Conservation (phyloP, 2,113 vertebrate species). For the Acrocephalus arundinaceus region DNA sequence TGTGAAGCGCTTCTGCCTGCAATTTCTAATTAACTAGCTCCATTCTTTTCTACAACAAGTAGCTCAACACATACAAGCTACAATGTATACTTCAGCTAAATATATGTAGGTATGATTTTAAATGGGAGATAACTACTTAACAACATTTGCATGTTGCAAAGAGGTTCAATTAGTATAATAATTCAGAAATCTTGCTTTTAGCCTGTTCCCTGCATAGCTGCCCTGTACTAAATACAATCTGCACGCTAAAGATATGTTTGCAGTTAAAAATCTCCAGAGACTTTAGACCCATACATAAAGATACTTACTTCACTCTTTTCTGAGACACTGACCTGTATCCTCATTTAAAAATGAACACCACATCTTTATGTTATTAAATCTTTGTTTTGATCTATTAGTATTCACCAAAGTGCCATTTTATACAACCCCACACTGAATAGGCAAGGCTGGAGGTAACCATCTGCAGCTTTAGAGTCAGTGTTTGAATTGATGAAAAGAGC, state of each 20-base stretch:
- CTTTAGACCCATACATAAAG: conserved; percentile 77
- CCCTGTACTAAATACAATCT: conserved; percentile 53
- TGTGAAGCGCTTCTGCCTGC: conserved; percentile 26
- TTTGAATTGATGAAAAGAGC: conserved; percentile 85
- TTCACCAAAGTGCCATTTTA: conserved; percentile 83
- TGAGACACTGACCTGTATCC: conserved; percentile 79
- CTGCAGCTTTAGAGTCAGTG: conserved; percentile 78
- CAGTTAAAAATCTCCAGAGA: conserved; percentile 73
- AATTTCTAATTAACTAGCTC: conserved; percentile 58
- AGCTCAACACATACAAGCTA: neutral
- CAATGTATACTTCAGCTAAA: conserved; percentile 14
- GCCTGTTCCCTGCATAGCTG: conserved; percentile 45
- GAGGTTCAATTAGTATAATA: conserved; percentile 14
- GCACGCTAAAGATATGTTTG: conserved; percentile 67
- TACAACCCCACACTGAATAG: conserved; percentile 74
- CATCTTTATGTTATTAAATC: conserved; percentile 83
- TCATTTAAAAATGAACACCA: conserved; percentile 78
- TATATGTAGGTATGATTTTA: conserved; percentile 28
- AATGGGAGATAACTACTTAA: conserved; percentile 37
- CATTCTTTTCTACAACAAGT: conserved; percentile 25
- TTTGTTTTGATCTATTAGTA: conserved; percentile 85
- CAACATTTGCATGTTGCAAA: conserved; percentile 20
- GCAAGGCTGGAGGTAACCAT: conserved; percentile 82
- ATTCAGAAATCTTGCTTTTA: conserved; percentile 46
- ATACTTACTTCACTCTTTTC: conserved; percentile 75